These are phyloP conservation scores for Aphelenchoides avenae DNA, from an alignment of 1,140 invertebrate genomes.

Conservation along the genomic window DNA sequence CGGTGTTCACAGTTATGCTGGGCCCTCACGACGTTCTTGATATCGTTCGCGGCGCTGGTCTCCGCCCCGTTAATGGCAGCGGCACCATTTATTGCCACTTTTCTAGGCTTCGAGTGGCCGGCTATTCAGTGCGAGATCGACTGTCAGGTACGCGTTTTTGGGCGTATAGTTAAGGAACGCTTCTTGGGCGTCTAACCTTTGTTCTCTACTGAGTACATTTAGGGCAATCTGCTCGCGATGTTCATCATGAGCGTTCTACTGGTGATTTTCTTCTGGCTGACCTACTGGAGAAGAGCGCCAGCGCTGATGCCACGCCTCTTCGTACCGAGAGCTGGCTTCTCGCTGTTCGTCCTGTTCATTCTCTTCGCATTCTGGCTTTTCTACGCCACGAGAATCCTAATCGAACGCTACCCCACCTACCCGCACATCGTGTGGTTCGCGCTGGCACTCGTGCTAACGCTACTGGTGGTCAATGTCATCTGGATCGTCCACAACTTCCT, in stretches of 20 bases:
- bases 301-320: slow-evolving; percentile 35
- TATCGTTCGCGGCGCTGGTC: slow-evolving; percentile 23
- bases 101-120: slow-evolving; percentile 18
- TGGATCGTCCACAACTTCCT: slow-evolving; percentile 42
- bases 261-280: slow-evolving; percentile 34
- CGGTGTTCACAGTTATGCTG: slow-evolving; percentile 31
- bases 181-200: too few relatives aligned
- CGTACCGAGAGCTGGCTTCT: slow-evolving; percentile 29
- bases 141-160: slow-evolving; percentile 35
- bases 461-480: slow-evolving; percentile 38
- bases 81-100: slow-evolving; percentile 18
- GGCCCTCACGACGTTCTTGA: slow-evolving; percentile 16
- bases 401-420: slow-evolving; percentile 28
- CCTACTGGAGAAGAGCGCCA: slow-evolving; percentile 29
- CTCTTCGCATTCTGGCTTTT: slow-evolving; percentile 46
- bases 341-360: slow-evolving; percentile 33
- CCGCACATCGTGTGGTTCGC: slow-evolving; percentile 30
- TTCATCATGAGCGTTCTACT: slow-evolving; percentile 29
- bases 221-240: slow-evolving; percentile 40
- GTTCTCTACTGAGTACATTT: too few relatives aligned
- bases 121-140: slow-evolving; percentile 37
- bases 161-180: too few relatives aligned
- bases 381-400: slow-evolving; percentile 25
- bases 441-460: slow-evolving; percentile 23
- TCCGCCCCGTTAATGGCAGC: slow-evolving; percentile 41